Evolutionary conservation across 2,888 invertebrate species (phyloP).

Genomic region (Pelosia muscerda): DNA sequence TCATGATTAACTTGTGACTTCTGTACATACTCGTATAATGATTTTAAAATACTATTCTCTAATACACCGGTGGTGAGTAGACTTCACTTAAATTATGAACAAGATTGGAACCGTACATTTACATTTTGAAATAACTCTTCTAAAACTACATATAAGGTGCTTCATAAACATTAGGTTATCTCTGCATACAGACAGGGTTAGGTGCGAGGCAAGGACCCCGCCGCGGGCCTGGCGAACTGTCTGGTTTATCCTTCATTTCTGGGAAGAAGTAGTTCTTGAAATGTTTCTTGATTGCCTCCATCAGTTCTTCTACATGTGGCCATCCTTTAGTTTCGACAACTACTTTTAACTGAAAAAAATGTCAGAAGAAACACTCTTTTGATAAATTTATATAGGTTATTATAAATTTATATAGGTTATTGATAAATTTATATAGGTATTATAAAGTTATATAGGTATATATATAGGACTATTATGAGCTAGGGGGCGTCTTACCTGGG

Average conservation of each 20-base stretch:
- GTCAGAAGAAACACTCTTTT: not conserved
- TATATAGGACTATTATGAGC: no score
- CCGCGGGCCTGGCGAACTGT: slow-evolving; percentile 57
- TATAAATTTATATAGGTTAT: not conserved
- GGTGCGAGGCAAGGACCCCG: slow-evolving; percentile 78
- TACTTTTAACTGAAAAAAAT: slow-evolving; percentile 91
- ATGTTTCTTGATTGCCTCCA: slow-evolving; percentile 80
- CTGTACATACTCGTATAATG: not conserved
- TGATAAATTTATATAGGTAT: no score
- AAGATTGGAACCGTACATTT: not conserved
- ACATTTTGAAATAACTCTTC: not conserved
- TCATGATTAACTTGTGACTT: not conserved
- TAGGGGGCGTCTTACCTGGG: no score
- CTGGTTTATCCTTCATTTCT: slow-evolving; percentile 24
- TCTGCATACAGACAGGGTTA: slow-evolving; percentile 81
- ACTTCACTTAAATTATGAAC: not conserved
- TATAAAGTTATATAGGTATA: not conserved
- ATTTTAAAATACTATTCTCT: not conserved
- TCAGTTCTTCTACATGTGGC: slow-evolving; percentile 89
- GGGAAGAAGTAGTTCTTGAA: slow-evolving; percentile 87
- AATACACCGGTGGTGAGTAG: not conserved
- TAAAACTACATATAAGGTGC: not conserved
- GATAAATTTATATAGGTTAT: no score
- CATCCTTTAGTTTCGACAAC: slow-evolving; percentile 95
- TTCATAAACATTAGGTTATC: slow-evolving; percentile 48